Conservation (phyloP, 2,888 invertebrate species). For the Leptinotarsa rubiginosa region DNA sequence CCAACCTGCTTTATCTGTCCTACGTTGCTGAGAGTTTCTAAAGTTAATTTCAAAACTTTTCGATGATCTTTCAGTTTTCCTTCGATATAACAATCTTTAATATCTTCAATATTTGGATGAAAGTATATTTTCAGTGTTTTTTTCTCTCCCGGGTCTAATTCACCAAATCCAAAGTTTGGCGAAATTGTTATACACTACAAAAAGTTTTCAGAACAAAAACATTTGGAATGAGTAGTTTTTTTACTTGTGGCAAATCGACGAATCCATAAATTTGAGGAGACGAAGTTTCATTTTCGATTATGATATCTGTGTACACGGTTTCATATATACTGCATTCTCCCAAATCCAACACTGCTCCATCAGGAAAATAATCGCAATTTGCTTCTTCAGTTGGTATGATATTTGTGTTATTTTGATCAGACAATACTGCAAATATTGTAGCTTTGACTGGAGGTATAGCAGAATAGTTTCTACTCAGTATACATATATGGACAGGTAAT, state of each 20-base stretch:
- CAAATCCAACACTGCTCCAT: constrained; percentile 44
- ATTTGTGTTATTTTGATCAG: constrained; percentile 38
- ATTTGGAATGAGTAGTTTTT: background rate
- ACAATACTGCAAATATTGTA: constrained; percentile 46
- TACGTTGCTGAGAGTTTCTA: constrained; percentile 40
- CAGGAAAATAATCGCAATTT: constrained; percentile 27
- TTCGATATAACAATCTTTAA: constrained; percentile 40
- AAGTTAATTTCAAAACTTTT: constrained; percentile 13
- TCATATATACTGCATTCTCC: constrained; percentile 49
- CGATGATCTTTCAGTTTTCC: constrained; percentile 28
- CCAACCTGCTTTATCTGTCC: constrained; percentile 41
- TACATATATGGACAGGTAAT: constrained; percentile 44
- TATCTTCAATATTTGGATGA: constrained; percentile 46
- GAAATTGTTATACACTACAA: constrained; percentile 47
- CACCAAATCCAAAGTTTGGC: constrained; percentile 50
- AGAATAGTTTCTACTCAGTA: constrained; percentile 42
- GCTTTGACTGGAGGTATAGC: constrained; percentile 46
- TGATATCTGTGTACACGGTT: constrained; percentile 46
- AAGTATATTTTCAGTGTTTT: constrained; percentile 41
- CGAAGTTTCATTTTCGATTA: constrained; percentile 43
- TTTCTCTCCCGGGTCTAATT: constrained; percentile 42
- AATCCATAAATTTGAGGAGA: constrained; percentile 49
- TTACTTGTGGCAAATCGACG: constrained; percentile 49
- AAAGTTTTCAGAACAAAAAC: background rate
- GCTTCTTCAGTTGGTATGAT: constrained; percentile 32